Evolutionary conservation across 2,888 invertebrate species (phyloP), one percentile per base, ranked within the genome.

Genomic region (Epinotia bilunana): DNA sequence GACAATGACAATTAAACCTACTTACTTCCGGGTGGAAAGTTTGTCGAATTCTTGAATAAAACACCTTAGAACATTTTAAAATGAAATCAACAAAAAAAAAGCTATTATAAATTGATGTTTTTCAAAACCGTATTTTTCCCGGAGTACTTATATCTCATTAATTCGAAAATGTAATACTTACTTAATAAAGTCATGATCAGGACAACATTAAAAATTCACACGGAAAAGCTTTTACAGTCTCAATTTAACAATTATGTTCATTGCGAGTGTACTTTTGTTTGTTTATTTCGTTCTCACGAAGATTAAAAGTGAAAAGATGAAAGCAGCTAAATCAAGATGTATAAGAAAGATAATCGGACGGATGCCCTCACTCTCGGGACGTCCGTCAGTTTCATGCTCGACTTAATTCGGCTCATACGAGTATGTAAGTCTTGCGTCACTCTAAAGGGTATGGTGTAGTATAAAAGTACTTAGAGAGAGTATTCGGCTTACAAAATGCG

Each of bases 311-410:
- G 61, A 57, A 65, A 57, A 75, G 71, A 75, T 67, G 55, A 65
- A 67, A 75, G 75, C 70, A 33, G 53, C 63, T 67, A 67, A 72
- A 67, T 75, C 71, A 67, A 72, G 71, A 75, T 57, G 71, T 43
- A 62, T 61, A 67, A 60, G 71, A 75, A 65, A 61, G 61, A 62
- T 72, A 71, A 61, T 67, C 75, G 60, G 75, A 61, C 74, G 67
- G 46, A 71, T 71, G 65, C 72, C 61, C 28, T 57, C 18, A 61
- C 73, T 57, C 74, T 43, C 6, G 75, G 65, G 74, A 61, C 71
- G 65, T 65, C 65, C 60, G 60, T 67, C 60, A 69, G 46, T 55
- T 60, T 62, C 57, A 75, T 49, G 75, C 71, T 72, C 71, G 55
- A 72, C 61, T 75, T 72, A 43, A 75, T 71, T 61, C 46, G 28